These are phyloP conservation scores for Lycia hirtaria DNA, from an alignment of 2,888 invertebrate species.

Conservation along the genomic window DNA sequence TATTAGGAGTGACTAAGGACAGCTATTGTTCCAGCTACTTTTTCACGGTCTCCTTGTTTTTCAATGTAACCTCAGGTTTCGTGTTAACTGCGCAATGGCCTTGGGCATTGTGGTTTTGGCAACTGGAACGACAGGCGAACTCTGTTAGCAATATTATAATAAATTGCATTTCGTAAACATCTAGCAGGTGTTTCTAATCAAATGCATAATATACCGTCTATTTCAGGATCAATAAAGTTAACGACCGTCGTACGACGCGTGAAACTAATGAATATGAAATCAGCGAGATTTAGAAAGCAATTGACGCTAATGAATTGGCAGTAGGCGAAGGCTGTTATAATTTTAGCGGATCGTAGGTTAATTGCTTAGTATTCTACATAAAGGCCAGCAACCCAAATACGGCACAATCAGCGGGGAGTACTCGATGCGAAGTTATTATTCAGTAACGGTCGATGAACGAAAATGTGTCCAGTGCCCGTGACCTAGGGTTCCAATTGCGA, in stretches of 20 bases:
- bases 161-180: slow-evolving; percentile 18
- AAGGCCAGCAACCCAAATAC: slow-evolving; percentile 51
- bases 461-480: slow-evolving; percentile 76
- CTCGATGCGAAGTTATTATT: slow-evolving; percentile 54
- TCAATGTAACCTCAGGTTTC: slow-evolving; percentile 46
- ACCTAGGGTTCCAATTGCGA: slow-evolving; percentile 80
- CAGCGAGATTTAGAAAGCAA: slow-evolving; percentile 16
- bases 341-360: slow-evolving; percentile 21
- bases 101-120: slow-evolving; percentile 50
- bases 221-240: slow-evolving; percentile 22
- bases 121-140: slow-evolving; percentile 34
- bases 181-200: slow-evolving; percentile 25
- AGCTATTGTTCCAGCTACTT: slow-evolving; percentile 52
- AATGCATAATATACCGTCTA: slow-evolving; percentile 18
- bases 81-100: slow-evolving; percentile 52
- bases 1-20: slow-evolving; percentile 59
- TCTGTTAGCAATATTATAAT: slow-evolving; percentile 25
- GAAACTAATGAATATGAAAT: slow-evolving; percentile 14
- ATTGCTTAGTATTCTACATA: slow-evolving; percentile 52
- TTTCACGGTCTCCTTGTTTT: slow-evolving; percentile 56
- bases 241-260: not conserved
- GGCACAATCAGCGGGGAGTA: slow-evolving; percentile 50
- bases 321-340: slow-evolving; percentile 8
- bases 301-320: not conserved
- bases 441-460: slow-evolving; percentile 53